phyloP scores from a whole-genome alignment of 1,140 invertebrate species.

The Cydia pomonella region DNA sequence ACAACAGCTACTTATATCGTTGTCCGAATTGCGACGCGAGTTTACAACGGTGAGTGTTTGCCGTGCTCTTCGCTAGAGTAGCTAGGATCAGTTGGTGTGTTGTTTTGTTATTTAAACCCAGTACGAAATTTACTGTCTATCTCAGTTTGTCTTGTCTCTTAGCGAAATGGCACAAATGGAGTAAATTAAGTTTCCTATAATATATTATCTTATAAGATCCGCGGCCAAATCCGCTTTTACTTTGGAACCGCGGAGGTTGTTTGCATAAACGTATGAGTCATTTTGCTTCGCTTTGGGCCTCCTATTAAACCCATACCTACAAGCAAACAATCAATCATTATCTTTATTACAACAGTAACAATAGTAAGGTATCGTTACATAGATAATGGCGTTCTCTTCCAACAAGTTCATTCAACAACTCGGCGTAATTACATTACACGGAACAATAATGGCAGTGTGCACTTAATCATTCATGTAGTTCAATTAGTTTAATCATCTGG shows the following conservation, averaged over 20 bases:
- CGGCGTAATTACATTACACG: conserved; percentile 30
- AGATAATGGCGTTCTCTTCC: conserved; percentile 5
- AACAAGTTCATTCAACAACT: conserved; percentile 28
- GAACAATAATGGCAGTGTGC: conserved; percentile 35
- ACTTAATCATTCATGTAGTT: conserved; percentile 49
- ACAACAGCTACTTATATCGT: no score
- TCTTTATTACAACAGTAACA: conserved; percentile 3
- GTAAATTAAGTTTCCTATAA: no score
- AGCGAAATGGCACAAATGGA: no score
- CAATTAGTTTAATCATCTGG: conserved; percentile 50
- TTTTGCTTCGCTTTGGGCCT: background rate
- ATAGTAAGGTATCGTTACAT: conserved; percentile 25
- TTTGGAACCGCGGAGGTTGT: background rate
- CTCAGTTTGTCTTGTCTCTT: no score
- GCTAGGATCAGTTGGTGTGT: no score
- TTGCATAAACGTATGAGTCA: background rate
- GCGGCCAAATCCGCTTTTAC: no score
- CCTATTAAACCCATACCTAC: background rate
- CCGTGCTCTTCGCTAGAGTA: no score
- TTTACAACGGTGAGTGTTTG: no score
- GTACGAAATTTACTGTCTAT: no score
- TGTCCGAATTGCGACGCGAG: no score
- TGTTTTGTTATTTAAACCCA: no score
- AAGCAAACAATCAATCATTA: background rate
- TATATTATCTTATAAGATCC: no score